These are phyloP conservation scores for Microplitis deprimator DNA, from an alignment of 2,888 invertebrate species.

Conservation along the genomic window DNA sequence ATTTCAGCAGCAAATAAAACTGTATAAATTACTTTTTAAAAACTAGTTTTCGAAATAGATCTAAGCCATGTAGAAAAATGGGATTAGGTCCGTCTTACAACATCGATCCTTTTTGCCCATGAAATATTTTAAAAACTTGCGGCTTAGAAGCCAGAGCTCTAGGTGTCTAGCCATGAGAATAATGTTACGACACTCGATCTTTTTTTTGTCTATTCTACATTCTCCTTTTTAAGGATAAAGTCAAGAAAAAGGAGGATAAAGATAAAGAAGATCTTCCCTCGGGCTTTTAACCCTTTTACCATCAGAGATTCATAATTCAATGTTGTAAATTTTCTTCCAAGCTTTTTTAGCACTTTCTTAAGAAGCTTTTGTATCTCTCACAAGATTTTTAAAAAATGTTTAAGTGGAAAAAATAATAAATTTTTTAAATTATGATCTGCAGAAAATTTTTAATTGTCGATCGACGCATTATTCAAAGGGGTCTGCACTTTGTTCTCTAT, in stretches of 20 bases:
- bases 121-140: neutral
- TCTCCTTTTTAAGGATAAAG: conserved; percentile 1
- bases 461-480: neutral
- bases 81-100: neutral
- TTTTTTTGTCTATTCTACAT: neutral
- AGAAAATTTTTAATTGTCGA: conserved; percentile 10
- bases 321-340: conserved; percentile 36
- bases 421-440: conserved; percentile 26
- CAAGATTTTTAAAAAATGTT: neutral
- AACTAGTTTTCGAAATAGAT: neutral
- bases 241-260: conserved; percentile 22
- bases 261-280: conserved; percentile 21
- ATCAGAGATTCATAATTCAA: conserved; percentile 47
- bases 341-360: conserved; percentile 25
- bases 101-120: neutral
- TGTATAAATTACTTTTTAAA: neutral
- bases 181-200: too few species aligned
- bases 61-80: too few species aligned
- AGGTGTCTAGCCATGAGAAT: too few species aligned
- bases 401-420: conserved; percentile 20
- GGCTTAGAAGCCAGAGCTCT: neutral
- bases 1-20: neutral
- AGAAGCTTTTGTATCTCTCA: neutral
- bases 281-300: conserved; percentile 39
- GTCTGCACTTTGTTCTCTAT: neutral